phyloP scores from a whole-genome alignment of 1,140 invertebrate species.

The Bombyx mandarina region DNA sequence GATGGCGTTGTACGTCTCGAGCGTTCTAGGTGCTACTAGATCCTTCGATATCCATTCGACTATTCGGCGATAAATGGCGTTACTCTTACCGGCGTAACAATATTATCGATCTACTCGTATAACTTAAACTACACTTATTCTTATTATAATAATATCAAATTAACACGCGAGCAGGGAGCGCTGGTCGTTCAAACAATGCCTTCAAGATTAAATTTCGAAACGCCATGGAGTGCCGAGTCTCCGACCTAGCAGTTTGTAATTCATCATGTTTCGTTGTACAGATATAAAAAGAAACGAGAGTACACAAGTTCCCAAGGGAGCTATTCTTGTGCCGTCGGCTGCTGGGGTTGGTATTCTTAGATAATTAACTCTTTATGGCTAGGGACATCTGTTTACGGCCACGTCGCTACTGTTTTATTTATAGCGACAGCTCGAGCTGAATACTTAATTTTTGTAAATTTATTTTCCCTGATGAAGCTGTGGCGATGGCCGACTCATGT shows the following conservation, averaged over 20 bases:
- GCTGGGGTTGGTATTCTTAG: slow-evolving; percentile 45
- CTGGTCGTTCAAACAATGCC: too few relatives aligned
- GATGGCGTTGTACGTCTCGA: too few relatives aligned
- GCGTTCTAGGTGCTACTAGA: too few relatives aligned
- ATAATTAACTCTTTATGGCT: slow-evolving; percentile 63
- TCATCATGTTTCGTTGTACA: slow-evolving; percentile 20
- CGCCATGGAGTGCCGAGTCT: background rate
- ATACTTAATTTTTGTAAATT: slow-evolving; percentile 8
- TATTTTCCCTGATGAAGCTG: slow-evolving; percentile 1
- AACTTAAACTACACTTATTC: too few relatives aligned
- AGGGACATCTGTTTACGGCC: slow-evolving; percentile 51
- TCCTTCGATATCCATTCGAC: too few relatives aligned
- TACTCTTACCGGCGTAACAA: too few relatives aligned
- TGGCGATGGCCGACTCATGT: too few relatives aligned
- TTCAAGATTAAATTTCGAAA: too few relatives aligned
- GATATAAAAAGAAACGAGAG: slow-evolving; percentile 33
- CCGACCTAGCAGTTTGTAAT: slow-evolving; percentile 13
- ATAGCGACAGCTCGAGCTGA: slow-evolving; percentile 7
- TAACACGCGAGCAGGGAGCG: too few relatives aligned
- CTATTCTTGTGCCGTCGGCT: slow-evolving; percentile 28
- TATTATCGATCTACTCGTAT: too few relatives aligned
- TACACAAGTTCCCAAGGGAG: slow-evolving; percentile 43
- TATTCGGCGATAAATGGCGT: too few relatives aligned
- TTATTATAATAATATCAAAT: too few relatives aligned
- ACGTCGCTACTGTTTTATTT: slow-evolving; percentile 10